phyloP scores from a whole-genome alignment of 1,140 invertebrate species.

The Coelopa frigida region DNA sequence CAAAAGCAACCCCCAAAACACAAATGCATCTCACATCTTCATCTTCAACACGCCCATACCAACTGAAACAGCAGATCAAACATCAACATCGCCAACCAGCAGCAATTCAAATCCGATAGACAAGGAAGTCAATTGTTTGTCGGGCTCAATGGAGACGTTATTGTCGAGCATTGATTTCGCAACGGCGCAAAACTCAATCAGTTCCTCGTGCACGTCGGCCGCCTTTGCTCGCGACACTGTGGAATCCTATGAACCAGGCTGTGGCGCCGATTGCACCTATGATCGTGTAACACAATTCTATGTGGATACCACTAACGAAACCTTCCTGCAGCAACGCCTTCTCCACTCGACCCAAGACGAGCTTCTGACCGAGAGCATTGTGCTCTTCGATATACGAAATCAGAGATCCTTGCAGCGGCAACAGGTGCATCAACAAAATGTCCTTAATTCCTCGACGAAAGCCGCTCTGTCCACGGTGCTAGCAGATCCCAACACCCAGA shows the following conservation, averaged over 20 bases:
- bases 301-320: too few relatives aligned
- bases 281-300: too few relatives aligned
- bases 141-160: conserved; percentile 35
- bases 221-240: neutral
- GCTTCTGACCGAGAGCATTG: conserved; percentile 24
- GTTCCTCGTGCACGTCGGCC: neutral
- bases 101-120: neutral
- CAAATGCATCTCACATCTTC: neutral
- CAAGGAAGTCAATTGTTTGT: conserved; percentile 20
- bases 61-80: conserved; percentile 17
- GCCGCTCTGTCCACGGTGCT: too few relatives aligned
- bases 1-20: neutral
- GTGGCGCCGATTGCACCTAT: too few relatives aligned
- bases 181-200: conserved; percentile 14
- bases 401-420: too few relatives aligned
- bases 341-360: neutral
- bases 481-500: neutral
- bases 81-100: conserved; percentile 15
- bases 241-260: too few relatives aligned
- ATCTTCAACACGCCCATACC: neutral
- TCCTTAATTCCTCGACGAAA: too few relatives aligned
- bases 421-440: too few relatives aligned
- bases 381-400: conserved; percentile 35
- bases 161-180: conserved; percentile 17
- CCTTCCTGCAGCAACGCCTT: too few relatives aligned